Conservation (phyloP, 64 coral and sea anemone genomes). For the Pocillopora verrucosa region DNA sequence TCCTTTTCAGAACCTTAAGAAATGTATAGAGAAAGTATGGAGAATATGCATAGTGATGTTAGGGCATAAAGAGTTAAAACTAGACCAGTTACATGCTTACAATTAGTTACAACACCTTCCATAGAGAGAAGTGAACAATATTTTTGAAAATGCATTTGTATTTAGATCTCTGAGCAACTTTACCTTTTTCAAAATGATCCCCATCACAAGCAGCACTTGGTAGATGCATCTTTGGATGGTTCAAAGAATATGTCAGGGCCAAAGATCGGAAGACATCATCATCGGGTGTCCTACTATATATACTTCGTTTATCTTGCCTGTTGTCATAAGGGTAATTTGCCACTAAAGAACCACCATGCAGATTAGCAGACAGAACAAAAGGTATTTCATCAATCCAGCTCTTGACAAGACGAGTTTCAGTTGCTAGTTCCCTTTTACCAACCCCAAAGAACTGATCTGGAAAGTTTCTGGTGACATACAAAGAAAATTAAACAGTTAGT, state of each 20-base stretch:
- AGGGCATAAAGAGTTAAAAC: too few relatives aligned
- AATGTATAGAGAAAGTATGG: too few relatives aligned
- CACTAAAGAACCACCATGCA: constrained; percentile 93
- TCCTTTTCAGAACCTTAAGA: too few relatives aligned
- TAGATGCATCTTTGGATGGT: constrained; percentile 74
- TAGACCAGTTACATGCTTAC: too few relatives aligned
- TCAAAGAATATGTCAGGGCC: constrained; percentile 64
- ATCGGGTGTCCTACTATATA: constrained; percentile 59
- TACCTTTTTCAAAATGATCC: constrained; percentile 72
- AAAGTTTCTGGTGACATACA: constrained; percentile 77
- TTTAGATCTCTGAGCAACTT: background rate
- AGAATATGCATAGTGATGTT: too few relatives aligned
- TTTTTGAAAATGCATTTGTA: too few relatives aligned
- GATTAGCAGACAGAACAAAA: constrained; percentile 94
- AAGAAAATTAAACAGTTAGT: background rate
- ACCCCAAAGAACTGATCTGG: constrained; percentile 72
- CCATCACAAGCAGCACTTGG: constrained; percentile 46
- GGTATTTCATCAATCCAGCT: constrained; percentile 77
- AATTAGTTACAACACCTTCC: too few relatives aligned
- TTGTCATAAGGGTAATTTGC: constrained; percentile 94
- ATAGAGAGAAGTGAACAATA: too few relatives aligned
- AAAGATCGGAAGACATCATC: constrained; percentile 84
- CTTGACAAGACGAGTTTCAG: constrained; percentile 74
- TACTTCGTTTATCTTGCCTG: constrained; percentile 32
- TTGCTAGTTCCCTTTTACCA: constrained; percentile 24